A percentile compares a stretch with the other conserved stretches of the same genome.
Conservation (phyloP, 2,797 vertebrate genomes). For the Clarias pachynema region DNA sequence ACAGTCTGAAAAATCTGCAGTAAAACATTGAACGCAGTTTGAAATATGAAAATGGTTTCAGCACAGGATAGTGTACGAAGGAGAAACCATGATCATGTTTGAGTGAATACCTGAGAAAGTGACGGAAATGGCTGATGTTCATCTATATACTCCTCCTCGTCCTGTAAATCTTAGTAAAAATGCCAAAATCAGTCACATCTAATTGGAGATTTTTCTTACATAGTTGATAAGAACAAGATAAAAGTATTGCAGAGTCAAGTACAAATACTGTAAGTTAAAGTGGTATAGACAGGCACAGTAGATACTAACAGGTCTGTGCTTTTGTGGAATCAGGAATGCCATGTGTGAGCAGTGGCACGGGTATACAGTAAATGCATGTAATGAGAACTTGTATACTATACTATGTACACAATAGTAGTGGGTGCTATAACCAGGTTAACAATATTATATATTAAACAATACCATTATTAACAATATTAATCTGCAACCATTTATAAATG, state of each 20-base stretch:
- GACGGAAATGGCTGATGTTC: constrained; percentile 97
- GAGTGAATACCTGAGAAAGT: constrained; percentile 81
- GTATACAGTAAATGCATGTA: not conserved
- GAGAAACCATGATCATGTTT: not conserved
- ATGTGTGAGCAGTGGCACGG: too few species aligned
- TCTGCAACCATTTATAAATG: not conserved
- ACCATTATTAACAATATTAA: not conserved
- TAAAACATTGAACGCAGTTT: constrained; percentile 9
- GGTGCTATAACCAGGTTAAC: not conserved
- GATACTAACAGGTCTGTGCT: not conserved
- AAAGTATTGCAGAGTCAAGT: not conserved
- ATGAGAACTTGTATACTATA: not conserved
- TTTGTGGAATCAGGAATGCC: not conserved
- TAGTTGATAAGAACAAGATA: not conserved
- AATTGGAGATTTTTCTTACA: not conserved
- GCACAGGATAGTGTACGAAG: not conserved
- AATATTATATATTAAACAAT: not conserved
- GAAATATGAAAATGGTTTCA: not conserved
- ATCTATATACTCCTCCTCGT: constrained; percentile 86
- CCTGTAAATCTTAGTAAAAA: constrained; percentile 74
- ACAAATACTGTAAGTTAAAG: not conserved
- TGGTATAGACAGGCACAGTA: not conserved
- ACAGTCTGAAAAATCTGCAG: constrained; percentile 88
- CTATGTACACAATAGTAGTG: not conserved
- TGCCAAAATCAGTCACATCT: not conserved